A percentile compares a stretch with the other conserved stretches of the same genome.
phyloP scores from a whole-genome alignment of 1,140 invertebrate species.

The Ceratitis capitata region DNA sequence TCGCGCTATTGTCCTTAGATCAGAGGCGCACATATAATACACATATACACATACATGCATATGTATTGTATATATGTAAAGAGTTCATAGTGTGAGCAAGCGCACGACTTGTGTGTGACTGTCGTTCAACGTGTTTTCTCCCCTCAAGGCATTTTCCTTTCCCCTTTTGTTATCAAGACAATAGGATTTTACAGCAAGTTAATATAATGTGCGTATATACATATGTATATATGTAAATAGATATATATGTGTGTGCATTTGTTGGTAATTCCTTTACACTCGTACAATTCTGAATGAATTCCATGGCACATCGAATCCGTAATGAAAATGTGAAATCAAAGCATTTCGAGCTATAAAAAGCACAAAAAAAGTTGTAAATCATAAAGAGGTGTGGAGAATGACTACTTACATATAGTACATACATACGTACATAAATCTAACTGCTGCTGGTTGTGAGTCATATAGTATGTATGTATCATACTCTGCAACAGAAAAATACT shows the following conservation, averaged over 20 bases:
- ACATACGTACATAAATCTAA: no score
- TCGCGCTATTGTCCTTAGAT: neutral
- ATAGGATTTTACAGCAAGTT: neutral
- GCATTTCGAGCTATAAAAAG: neutral
- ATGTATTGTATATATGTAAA: neutral
- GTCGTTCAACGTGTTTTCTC: conserved; percentile 5
- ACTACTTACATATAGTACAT: no score
- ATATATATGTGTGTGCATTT: neutral
- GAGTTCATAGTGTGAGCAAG: neutral
- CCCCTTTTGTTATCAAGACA: neutral
- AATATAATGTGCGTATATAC: neutral
- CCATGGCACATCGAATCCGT: neutral
- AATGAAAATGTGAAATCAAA: neutral
- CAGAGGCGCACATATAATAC: neutral
- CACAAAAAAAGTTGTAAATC: conserved; percentile 18
- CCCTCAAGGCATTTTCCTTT: neutral
- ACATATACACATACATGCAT: neutral
- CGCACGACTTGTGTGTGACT: neutral
- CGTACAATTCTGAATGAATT: no score
- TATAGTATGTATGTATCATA: no score
- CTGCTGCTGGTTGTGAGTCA: no score
- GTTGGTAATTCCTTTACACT: no score
- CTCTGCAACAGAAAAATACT: no score
- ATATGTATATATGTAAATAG: neutral
- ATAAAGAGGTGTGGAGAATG: neutral